phyloP scores from a whole-genome alignment of 2,797 vertebrate species.

The Diglossa cyanea region DNA sequence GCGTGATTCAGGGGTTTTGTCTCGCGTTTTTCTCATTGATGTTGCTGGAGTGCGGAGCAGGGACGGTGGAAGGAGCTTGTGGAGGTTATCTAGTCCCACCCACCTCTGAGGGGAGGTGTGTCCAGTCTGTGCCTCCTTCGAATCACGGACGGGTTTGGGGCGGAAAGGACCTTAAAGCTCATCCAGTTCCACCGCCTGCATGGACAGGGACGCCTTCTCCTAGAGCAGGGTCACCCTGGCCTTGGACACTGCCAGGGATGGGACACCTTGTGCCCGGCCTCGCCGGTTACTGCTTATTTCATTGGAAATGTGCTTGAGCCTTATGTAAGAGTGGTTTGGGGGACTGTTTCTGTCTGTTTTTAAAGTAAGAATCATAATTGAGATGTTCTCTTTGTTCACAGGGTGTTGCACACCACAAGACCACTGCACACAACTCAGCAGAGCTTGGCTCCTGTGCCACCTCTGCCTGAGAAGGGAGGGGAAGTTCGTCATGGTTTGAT shows the following conservation, averaged over 20 bases:
- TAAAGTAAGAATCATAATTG: fast-evolving
- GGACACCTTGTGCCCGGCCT: neutral
- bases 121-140: fast-evolving
- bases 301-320: fast-evolving
- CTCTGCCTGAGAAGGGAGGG: slow-evolving; percentile 90
- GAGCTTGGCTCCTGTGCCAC: slow-evolving; percentile 84
- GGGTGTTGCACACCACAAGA: slow-evolving; percentile 78
- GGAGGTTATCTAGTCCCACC: neutral
- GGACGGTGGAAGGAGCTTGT: fast-evolving
- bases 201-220: neutral
- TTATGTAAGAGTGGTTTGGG: fast-evolving
- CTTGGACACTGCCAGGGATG: neutral
- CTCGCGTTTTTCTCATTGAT: fast-evolving
- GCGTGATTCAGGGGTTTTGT: fast-evolving
- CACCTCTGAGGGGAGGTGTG: neutral
- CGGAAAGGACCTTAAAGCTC: neutral
- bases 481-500: slow-evolving; percentile 90
- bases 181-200: fast-evolving
- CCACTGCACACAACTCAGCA: slow-evolving; percentile 84
- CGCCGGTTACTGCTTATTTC: fast-evolving
- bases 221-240: neutral
- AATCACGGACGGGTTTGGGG: fast-evolving
- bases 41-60: fast-evolving
- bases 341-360: fast-evolving
- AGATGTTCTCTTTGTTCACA: neutral